phyloP scores from a whole-genome alignment of 2,113 vertebrate species.

The Lethenteron reissneri region DNA sequence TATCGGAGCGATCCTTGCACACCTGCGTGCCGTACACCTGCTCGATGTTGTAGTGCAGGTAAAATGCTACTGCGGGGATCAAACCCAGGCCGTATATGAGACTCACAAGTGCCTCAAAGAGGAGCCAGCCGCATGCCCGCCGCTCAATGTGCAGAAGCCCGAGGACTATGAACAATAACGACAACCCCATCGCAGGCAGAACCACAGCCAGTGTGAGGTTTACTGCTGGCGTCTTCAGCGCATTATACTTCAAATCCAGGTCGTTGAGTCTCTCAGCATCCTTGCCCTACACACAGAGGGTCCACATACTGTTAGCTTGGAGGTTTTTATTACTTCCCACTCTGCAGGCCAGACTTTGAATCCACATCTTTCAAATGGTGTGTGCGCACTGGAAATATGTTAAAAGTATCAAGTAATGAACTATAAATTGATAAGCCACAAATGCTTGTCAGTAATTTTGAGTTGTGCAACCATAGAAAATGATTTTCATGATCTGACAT shows the following conservation, averaged over 20 bases:
- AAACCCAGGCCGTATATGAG: neutral
- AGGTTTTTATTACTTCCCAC: no score
- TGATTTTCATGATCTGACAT: no score
- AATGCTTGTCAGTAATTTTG: no score
- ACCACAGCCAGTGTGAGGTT: neutral
- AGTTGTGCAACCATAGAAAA: no score
- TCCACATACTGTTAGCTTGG: no score
- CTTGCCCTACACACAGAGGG: neutral
- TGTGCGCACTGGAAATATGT: no score
- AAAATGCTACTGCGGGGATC: neutral
- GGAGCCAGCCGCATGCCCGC: neutral
- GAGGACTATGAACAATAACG: neutral
- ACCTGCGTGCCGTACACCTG: neutral
- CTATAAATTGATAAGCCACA: no score
- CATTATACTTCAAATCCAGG: neutral
- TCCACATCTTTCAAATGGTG: no score
- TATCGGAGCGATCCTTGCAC: neutral
- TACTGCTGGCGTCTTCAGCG: conserved; percentile 3
- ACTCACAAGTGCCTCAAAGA: neutral
- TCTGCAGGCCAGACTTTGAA: no score
- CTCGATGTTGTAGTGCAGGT: neutral
- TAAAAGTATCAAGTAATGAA: no score
- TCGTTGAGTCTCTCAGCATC: neutral
- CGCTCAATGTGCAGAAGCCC: conserved; percentile 1
- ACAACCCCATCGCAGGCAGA: neutral